A percentile compares a stretch with the other conserved stretches of the same genome.
Conservation (phyloP, 2,113 vertebrate species). For the Peromyscus californicus region DNA sequence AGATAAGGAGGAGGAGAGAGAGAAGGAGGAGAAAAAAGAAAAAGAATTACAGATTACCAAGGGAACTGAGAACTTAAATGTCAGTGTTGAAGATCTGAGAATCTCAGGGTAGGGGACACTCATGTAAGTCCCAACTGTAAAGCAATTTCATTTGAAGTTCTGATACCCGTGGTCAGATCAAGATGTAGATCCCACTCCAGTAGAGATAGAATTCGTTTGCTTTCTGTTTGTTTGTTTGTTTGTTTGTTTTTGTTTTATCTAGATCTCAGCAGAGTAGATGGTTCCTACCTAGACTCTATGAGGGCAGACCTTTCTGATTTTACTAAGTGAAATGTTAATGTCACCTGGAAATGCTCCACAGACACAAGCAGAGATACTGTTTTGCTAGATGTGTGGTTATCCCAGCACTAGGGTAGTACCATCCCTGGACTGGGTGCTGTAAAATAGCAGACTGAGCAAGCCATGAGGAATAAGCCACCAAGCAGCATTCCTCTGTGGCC, state of each 20-base stretch:
- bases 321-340: too few species aligned
- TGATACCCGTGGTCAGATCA: not conserved
- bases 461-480: not conserved
- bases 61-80: not conserved
- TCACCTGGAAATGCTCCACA: not conserved
- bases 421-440: not conserved
- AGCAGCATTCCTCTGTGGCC: not conserved
- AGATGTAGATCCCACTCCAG: not conserved
- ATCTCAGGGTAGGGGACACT: too few species aligned
- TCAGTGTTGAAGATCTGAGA: not conserved
- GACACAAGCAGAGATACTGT: not conserved
- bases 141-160: not conserved
- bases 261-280: not conserved
- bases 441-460: too few species aligned
- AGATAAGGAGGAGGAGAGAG: not conserved
- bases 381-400: not conserved
- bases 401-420: not conserved
- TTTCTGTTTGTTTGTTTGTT: not conserved
- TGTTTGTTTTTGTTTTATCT: not conserved
- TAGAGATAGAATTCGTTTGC: not conserved
- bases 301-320: not conserved
- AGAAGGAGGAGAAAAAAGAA: not conserved
- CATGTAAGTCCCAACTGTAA: rapidly evolving
- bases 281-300: not conserved
- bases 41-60: not conserved